Base-by-base conservation (phyloP, 2,888 invertebrate genomes). In the Tachina lurida region DNA sequence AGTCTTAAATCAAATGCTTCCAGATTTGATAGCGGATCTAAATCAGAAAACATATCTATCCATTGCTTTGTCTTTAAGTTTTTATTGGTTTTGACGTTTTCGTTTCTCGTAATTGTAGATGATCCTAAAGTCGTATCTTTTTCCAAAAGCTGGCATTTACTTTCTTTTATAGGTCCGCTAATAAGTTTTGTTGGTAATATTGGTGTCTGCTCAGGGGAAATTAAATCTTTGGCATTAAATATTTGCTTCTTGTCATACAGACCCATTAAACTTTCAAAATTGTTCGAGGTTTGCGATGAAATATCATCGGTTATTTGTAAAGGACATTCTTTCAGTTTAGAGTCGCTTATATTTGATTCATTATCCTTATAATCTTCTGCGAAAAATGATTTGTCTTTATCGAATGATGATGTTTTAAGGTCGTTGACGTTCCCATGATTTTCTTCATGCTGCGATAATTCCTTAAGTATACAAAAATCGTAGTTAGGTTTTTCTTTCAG, bases 401-500 rank as follows among this genome's bases (percentile, higher is more conserved):
- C 92, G 41, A 90, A 87, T 1, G 89, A 68, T 31, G 89, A 85
- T n/a, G 90, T 87, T 15, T 89, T 80, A 17, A 80, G 58, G 10
- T 74, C 63, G 1, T 67, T 58, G 7, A 84, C 82, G 19, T 88
- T 81, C 19, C 47, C 70, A 43, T 65, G 63, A 22, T 22, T 19
- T 2, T 88, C 90, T 52, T 91, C 91, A 68, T 89, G 94, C 90
- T 96, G 96, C 8, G 96, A 95, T 77, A 97, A 93, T 90, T 97
- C 97, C 91, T 97, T 97, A 4, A 98, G 94, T 89, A 98, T 96
- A 91, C 95, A 96, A 93, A 98, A 99, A 92, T 99, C 98, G 92
- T 97, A 98, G 88, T 97, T 97, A 84, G 95, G 95, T 19, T 93
- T 92, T 9, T 93, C 89, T 83, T 93, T 92, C 91, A 95, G 93